phyloP scores from a whole-genome alignment of 2,888 invertebrate species.

The Belgica antarctica region DNA sequence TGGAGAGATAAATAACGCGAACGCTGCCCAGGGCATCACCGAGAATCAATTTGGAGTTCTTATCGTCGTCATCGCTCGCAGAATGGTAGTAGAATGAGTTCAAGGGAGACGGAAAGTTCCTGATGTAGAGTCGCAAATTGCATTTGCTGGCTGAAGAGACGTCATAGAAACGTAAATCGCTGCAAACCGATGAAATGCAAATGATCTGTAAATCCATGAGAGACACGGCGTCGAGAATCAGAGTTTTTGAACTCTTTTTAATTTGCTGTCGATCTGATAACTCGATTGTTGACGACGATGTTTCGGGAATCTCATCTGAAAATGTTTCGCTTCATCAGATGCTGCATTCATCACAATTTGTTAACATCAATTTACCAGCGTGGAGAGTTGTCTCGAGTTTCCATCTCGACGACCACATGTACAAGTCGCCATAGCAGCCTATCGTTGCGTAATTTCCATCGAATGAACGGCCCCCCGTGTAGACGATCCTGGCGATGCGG shows the following conservation, averaged over 20 bases:
- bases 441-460: slow-evolving; percentile 8
- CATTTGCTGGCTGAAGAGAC: slow-evolving; percentile 68
- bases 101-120: slow-evolving; percentile 55
- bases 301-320: background rate
- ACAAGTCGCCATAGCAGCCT: background rate
- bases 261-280: slow-evolving; percentile 9
- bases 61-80: background rate
- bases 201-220: slow-evolving; percentile 76
- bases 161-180: slow-evolving; percentile 78
- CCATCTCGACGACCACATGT: slow-evolving; percentile 30
- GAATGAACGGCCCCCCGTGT: background rate
- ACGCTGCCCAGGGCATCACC: slow-evolving; percentile 76
- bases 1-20: slow-evolving; percentile 61
- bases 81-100: slow-evolving; percentile 12
- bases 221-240: slow-evolving; percentile 71
- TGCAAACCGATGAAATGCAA: slow-evolving; percentile 72
- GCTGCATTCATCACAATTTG: too few species aligned
- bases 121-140: slow-evolving; percentile 67
- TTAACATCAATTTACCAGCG: background rate
- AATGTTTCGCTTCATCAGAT: background rate
- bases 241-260: slow-evolving; percentile 58
- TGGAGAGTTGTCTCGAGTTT: background rate
- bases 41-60: slow-evolving; percentile 59
- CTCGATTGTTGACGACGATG: slow-evolving; percentile 30
- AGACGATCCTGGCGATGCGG: background rate